These are phyloP conservation scores for Phylloscopus trochilus DNA, from an alignment of 2,113 vertebrate genomes.

Conservation along the genomic window DNA sequence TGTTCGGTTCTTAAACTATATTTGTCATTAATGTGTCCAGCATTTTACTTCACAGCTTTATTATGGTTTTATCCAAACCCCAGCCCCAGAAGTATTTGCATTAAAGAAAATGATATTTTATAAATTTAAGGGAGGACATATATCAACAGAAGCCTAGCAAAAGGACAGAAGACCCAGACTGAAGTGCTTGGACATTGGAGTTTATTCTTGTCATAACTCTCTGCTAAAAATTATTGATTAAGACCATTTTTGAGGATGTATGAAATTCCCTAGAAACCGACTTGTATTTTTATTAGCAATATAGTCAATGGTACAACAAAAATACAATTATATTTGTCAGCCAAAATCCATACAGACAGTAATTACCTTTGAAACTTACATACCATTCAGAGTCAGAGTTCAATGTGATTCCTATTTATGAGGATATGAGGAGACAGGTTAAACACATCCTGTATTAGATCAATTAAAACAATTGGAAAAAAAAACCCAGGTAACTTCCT, in stretches of 20 bases:
- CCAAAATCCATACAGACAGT: not conserved
- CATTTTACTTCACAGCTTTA: not conserved
- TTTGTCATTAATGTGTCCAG: not conserved
- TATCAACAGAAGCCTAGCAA: not conserved
- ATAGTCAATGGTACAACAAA: not conserved
- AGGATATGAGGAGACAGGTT: not conserved
- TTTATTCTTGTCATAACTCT: not conserved
- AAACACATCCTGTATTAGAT: not conserved
- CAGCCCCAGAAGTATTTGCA: not conserved
- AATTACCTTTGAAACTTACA: not conserved
- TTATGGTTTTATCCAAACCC: not conserved
- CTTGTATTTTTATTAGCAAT: not conserved
- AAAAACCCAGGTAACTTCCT: not conserved
- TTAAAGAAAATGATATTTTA: not conserved
- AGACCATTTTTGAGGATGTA: not conserved
- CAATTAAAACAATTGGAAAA: not conserved
- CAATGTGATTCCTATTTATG: not conserved
- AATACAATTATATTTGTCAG: not conserved
- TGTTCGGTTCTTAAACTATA: not conserved
- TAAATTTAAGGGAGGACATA: not conserved
- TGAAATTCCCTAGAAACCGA: not conserved
- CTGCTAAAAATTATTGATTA: not conserved
- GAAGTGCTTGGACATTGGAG: rapidly evolving
- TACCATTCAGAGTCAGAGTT: not conserved
- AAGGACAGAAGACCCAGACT: not conserved